These are phyloP conservation scores for Lysiphlebus fabarum DNA, from an alignment of 1,140 invertebrate genomes.

Conservation along the genomic window DNA sequence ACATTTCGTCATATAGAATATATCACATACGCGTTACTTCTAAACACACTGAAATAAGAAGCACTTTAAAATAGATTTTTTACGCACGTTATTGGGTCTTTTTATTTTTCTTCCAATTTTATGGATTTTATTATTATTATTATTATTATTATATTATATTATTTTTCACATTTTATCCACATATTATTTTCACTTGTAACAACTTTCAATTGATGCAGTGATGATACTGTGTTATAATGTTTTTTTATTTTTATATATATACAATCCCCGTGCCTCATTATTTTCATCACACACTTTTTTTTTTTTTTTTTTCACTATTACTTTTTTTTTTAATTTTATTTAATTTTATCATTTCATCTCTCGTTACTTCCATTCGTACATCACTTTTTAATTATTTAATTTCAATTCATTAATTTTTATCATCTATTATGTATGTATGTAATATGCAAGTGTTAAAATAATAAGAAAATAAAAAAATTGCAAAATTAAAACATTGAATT, in stretches of 20 bases:
- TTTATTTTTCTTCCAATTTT: conserved; percentile 14
- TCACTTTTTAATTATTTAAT: conserved; percentile 1
- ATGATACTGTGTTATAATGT: conserved; percentile 29
- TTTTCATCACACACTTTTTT: conserved; percentile 9
- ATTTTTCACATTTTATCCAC: conserved; percentile 17
- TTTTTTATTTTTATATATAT: conserved; percentile 50
- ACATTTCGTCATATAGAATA: conserved; percentile 53
- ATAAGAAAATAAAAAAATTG: not conserved
- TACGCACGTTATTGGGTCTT: conserved; percentile 45
- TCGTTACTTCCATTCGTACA: not conserved
- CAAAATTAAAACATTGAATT: not conserved
- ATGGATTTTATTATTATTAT: conserved; percentile 39
- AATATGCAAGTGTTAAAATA: not conserved
- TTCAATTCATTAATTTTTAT: conserved; percentile 15
- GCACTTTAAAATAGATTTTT: conserved; percentile 57
- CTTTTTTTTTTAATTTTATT: conserved; percentile 15
- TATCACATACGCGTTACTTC: conserved; percentile 57
- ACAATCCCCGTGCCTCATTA: conserved; percentile 35
- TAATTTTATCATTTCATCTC: conserved; percentile 12
- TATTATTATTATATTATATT: conserved; percentile 42
- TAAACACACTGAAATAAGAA: conserved; percentile 59
- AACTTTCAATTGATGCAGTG: conserved; percentile 43
- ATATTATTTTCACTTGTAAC: conserved; percentile 25
- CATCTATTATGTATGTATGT: conserved; percentile 49
- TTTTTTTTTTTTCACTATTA: conserved; percentile 11